Evolutionary conservation across 1,140 invertebrate species (phyloP), one percentile per base, ranked within the genome.

Genomic region (Anastatus disparis): DNA sequence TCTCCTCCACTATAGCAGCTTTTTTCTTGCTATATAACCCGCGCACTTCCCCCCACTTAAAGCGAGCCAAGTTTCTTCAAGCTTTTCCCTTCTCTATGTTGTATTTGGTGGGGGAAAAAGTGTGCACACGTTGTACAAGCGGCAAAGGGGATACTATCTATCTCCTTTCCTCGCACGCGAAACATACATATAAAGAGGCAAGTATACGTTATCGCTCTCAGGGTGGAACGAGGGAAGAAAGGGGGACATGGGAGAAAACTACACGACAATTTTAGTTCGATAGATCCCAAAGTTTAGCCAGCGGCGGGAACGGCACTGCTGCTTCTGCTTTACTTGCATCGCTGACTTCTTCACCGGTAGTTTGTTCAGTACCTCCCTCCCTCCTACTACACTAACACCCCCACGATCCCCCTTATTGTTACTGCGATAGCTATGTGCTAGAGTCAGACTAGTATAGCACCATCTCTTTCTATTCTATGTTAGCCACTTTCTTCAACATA

Each of bases 231-330:
- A 52, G 70, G 58, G 73, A n/a, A n/a, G 62, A 17, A 29, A 65
- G 69, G 26, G 4, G 35, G 40, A 68, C n/a, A n/a, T n/a, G 77
- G 75, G 80, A 74, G 79, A 79, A 82, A 84, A 82, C 81, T 84
- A 84, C 84, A 85, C 78, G 77, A 83, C 82, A 83, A 85, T 84
- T 85, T 84, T 84, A 84, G 82, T 85, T 85, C 80, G 80, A 84
- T 81, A 81, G 79, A 84, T 84, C 76, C 78, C 74, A 56, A 84
- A 84, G 79, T 85, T 84, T 82, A 81, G 81, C 80, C 74, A 42
- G 74, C 76, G 81, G 80, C 77, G 81, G 81, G 82, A 84, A 78
- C 26, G 69, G 68, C 79, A 80, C 80, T 78, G 81, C 80, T 82
- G 84, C 80, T 50, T 67, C 72, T 80, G 81, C 80, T 79, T 79